phyloP scores from a whole-genome alignment of 2,888 invertebrate species.

The Caenorhabditis sp. region DNA sequence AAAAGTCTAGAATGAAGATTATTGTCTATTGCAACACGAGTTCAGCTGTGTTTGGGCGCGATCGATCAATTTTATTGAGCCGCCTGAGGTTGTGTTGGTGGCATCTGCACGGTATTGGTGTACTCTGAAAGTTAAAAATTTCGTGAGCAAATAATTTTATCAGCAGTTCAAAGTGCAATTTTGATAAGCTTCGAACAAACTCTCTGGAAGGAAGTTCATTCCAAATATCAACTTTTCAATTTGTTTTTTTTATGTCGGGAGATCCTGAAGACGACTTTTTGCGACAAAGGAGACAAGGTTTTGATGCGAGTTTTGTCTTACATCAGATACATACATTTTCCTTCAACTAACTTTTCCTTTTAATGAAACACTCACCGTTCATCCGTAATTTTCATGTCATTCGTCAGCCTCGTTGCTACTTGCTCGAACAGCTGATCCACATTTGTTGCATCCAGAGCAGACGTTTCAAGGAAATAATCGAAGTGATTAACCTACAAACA shows the following conservation, averaged over 20 bases:
- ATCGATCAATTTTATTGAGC: slow-evolving; percentile 72
- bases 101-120: slow-evolving; percentile 71
- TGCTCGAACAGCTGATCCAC: slow-evolving; percentile 97
- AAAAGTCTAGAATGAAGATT: background rate
- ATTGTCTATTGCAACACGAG: slow-evolving; percentile 59
- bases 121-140: slow-evolving; percentile 67
- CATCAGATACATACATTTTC: no score
- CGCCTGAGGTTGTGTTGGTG: slow-evolving; percentile 32
- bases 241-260: no score
- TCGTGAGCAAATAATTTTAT: background rate
- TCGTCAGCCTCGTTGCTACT: slow-evolving; percentile 87
- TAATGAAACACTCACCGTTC: slow-evolving; percentile 72
- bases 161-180: background rate
- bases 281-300: no score
- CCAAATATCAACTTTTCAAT: no score
- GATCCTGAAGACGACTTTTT: no score
- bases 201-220: no score
- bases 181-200: no score
- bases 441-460: slow-evolving; percentile 97
- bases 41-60: slow-evolving; percentile 71
- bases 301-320: no score
- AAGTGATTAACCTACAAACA: slow-evolving; percentile 85
- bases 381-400: slow-evolving; percentile 83
- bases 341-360: background rate
- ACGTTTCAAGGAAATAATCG: slow-evolving; percentile 96